Percentiles rank a stretch among this genome's conserved stretches.
phyloP scores from a whole-genome alignment of 2,113 vertebrate genomes.

The Callorhinus ursinus region DNA sequence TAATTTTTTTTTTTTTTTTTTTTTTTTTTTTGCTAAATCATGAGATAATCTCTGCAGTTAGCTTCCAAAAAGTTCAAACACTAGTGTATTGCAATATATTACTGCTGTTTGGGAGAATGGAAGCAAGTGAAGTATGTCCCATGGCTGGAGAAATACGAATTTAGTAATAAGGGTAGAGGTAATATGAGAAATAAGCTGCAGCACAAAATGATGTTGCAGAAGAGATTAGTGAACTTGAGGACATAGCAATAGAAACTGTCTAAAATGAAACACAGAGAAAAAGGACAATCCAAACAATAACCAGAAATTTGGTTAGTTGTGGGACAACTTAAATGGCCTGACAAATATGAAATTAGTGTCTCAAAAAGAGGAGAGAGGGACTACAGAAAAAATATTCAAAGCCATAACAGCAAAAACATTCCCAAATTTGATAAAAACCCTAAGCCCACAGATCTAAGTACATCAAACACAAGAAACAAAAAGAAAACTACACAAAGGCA shows the following conservation, averaged over 20 bases:
- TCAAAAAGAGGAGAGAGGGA: background rate
- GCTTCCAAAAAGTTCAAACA: background rate
- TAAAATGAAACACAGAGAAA: background rate
- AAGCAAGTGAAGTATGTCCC: background rate
- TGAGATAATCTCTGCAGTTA: background rate
- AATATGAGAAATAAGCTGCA: background rate
- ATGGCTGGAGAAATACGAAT: background rate
- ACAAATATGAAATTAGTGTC: background rate
- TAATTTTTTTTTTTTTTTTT: background rate
- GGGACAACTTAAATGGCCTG: background rate
- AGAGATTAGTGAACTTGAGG: background rate
- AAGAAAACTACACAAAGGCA: background rate
- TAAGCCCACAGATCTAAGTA: background rate
- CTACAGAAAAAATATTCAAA: background rate
- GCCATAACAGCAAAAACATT: background rate
- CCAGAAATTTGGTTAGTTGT: background rate
- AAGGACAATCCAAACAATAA: background rate
- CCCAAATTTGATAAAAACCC: background rate
- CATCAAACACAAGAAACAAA: background rate
- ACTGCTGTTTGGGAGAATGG: background rate
- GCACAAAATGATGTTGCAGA: background rate
- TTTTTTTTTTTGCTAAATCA: background rate
- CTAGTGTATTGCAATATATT: background rate
- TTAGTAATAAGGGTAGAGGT: background rate
- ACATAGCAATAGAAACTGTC: background rate